Conservation (phyloP, 2,888 invertebrate species). For the Agriotes lineatus region DNA sequence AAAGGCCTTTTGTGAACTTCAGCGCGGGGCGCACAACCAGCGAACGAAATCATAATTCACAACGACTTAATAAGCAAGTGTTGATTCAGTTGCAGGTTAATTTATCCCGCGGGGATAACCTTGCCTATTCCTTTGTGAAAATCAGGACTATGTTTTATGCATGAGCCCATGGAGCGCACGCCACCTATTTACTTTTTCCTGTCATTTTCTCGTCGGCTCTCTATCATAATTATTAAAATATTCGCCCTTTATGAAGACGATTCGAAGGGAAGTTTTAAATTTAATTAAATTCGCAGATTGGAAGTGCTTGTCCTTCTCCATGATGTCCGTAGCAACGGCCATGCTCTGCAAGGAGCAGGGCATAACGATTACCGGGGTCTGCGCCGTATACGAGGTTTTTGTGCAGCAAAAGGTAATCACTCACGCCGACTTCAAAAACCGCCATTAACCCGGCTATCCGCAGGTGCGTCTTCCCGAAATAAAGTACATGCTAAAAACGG, state of each 20-base stretch:
- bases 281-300: conserved; percentile 71
- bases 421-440: background rate
- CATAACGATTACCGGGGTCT: conserved; percentile 94
- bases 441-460: conserved; percentile 42
- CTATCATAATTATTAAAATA: background rate
- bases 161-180: background rate
- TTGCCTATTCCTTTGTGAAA: background rate
- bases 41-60: background rate
- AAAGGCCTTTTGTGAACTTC: conserved; percentile 7
- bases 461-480: conserved; percentile 69
- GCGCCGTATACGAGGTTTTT: conserved; percentile 95
- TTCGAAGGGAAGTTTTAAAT: background rate
- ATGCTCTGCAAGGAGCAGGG: conserved; percentile 99
- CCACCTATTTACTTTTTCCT: conserved; percentile 1
- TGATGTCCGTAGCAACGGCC: conserved; percentile 86
- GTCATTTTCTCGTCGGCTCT: background rate
- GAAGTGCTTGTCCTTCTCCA: conserved; percentile 82
- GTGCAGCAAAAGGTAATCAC: conserved; percentile 86
- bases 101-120: background rate
- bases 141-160: conserved; percentile 8
- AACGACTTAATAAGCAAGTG: background rate
- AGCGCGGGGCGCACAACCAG: background rate
- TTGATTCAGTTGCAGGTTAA: background rate
- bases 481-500: conserved; percentile 65
- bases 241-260: background rate